Conservation (phyloP, 2,113 vertebrate genomes). For the Spea bombifrons region DNA sequence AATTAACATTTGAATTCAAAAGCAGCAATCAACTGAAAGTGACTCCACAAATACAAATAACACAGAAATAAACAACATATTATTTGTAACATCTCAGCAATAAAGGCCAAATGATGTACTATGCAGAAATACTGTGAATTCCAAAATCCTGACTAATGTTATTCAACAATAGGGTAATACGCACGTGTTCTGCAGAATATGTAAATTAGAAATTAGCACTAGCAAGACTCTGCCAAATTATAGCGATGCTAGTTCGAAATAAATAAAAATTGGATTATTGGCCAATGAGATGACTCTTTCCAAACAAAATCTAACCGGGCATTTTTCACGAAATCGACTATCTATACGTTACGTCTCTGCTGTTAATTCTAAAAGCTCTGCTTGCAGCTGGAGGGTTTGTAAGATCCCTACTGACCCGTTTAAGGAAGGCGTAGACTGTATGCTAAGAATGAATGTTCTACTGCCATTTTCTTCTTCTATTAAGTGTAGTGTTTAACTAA, state of each 20-base stretch:
- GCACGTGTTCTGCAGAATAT: constrained; percentile 11
- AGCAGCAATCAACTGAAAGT: constrained; percentile 1
- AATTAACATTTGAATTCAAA: constrained; percentile 53
- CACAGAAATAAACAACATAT: constrained; percentile 5
- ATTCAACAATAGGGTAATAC: background rate
- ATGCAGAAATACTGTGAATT: constrained; percentile 12
- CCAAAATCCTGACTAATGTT: background rate
- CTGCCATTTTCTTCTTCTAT: background rate
- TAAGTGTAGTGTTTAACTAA: background rate
- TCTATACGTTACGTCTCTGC: background rate
- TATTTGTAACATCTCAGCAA: constrained; percentile 1
- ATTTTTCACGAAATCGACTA: background rate
- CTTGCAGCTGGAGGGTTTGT: background rate
- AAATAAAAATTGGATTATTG: background rate
- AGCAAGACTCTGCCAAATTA: background rate
- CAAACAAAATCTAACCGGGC: background rate
- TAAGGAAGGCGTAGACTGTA: background rate
- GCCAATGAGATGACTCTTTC: background rate
- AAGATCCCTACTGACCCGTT: background rate
- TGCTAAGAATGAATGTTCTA: background rate
- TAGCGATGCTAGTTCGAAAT: background rate
- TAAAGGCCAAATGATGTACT: constrained; percentile 9
- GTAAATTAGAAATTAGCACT: background rate
- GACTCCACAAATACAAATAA: constrained; percentile 9
- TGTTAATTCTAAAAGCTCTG: background rate